These are phyloP conservation scores for Sebastiscus tertius DNA, from an alignment of 2,797 vertebrate genomes.

Conservation along the genomic window DNA sequence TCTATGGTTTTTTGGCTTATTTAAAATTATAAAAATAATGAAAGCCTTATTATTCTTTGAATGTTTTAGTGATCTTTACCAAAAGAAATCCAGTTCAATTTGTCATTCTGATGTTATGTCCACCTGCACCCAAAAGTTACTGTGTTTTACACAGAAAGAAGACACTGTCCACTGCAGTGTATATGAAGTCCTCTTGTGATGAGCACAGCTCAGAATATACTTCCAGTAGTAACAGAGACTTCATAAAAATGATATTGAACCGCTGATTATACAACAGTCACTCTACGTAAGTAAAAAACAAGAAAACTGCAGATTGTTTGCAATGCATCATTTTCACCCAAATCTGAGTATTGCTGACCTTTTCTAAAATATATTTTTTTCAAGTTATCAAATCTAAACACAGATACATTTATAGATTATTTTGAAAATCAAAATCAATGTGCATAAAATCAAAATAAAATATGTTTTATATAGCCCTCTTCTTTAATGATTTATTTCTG, in stretches of 20 bases:
- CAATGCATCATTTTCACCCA: neutral
- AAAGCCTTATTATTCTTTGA: neutral
- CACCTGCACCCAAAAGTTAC: neutral
- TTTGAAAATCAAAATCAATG: conserved; percentile 15
- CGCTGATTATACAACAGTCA: conserved; percentile 9
- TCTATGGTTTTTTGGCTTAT: neutral
- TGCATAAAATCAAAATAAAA: conserved; percentile 23
- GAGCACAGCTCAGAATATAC: conserved; percentile 41
- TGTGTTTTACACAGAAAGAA: neutral
- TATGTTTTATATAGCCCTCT: conserved; percentile 1
- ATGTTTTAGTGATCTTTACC: neutral
- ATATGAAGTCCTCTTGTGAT: neutral
- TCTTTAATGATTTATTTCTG: neutral
- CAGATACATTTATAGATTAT: conserved; percentile 23
- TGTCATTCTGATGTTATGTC: neutral
- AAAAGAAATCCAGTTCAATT: neutral
- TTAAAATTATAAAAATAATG: neutral
- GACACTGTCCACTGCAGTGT: neutral
- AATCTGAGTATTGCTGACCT: neutral
- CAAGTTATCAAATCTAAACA: conserved; percentile 9
- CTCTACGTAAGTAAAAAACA: neutral
- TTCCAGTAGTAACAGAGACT: conserved; percentile 13
- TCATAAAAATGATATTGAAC: conserved; percentile 8
- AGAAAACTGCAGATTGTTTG: conserved; percentile 1
- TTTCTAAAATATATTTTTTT: conserved; percentile 1